Evolutionary conservation across 1,140 invertebrate genomes (phyloP), one percentile per base, ranked within the genome.

Genomic region (Elymnias hypermnestra): DNA sequence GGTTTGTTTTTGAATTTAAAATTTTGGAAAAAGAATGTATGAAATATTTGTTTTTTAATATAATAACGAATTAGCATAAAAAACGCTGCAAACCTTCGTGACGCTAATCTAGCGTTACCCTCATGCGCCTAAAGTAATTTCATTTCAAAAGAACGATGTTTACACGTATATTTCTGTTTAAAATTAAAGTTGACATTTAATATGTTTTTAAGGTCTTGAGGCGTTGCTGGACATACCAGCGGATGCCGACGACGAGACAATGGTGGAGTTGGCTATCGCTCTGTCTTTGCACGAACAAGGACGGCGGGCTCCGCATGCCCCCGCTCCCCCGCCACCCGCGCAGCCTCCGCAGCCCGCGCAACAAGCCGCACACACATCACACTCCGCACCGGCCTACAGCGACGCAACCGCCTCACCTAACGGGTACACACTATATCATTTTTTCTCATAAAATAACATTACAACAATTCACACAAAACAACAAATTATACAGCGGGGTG

Each of bases 221-320:
- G 94, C 92, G 0, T 86, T 97, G n/a, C 81, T 97, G 0, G 95
- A 97, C 63, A 91, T 98, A 14, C 94, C 94, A 8, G 92, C 94
- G 3, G 95, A 98, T 82, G 95, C 94, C 2, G 96, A 97, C 73
- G 97, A 98, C 75, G 97, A 98, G 76, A 94, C 96, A 0, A 98
- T 98, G 92, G 95, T 98, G 13, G 96, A 98, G 81, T 88, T 99
- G 45, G 97, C 97, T 1, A 98, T 99, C 57, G 97, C 97, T 0
- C 87, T 98, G 0, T 98, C 96, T 60, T 87, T 99, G 2, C 96
- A 98, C 74, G 95, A 72, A 69, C 76, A 81, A 22, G 72, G 70
- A 25, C 60, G 75, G 0, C 67, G 74, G 33, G 84, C 48, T 59
- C 84, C 67, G 21, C 63, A 71, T 49, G 73, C 74, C 48, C 67